Evolutionary conservation across 2,888 invertebrate genomes (phyloP).

Genomic region (Agelastica alni): DNA sequence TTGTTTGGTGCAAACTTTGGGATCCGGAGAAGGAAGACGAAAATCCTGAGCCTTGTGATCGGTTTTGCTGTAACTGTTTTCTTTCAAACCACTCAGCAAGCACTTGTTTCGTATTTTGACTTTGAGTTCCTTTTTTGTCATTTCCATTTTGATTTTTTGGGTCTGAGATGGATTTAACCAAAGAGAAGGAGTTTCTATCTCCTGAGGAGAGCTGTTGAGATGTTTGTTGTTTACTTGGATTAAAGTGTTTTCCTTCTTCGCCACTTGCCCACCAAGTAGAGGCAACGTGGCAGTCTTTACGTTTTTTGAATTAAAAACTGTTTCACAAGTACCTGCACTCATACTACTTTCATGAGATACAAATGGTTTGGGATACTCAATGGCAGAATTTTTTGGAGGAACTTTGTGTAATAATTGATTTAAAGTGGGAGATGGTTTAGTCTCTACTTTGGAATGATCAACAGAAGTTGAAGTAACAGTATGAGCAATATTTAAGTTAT

Average conservation of each 20-base stretch:
- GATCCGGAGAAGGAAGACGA: conserved; percentile 18
- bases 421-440: conserved; percentile 13
- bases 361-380: conserved; percentile 17
- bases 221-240: conserved; percentile 39
- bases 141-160: no score
- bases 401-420: conserved; percentile 26
- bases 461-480: conserved; percentile 3
- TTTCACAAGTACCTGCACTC: conserved; percentile 16
- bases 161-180: conserved; percentile 10
- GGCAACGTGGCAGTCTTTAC: conserved; percentile 48
- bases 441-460: conserved; percentile 5
- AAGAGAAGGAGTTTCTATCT: conserved; percentile 19
- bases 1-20: conserved; percentile 16
- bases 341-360: conserved; percentile 7
- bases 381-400: conserved; percentile 3
- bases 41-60: conserved; percentile 24
- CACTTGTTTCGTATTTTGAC: conserved; percentile 34
- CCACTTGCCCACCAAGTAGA: conserved; percentile 48
- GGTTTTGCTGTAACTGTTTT: conserved; percentile 34
- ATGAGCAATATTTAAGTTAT: conserved; percentile 11
- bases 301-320: conserved; percentile 44
- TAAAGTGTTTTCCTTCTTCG: conserved; percentile 36
- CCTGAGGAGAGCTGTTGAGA: conserved; percentile 18
- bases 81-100: conserved; percentile 36
- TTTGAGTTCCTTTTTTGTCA: conserved; percentile 22